phyloP scores from a whole-genome alignment of 2,113 vertebrate species.

The Bujurquina vittata region DNA sequence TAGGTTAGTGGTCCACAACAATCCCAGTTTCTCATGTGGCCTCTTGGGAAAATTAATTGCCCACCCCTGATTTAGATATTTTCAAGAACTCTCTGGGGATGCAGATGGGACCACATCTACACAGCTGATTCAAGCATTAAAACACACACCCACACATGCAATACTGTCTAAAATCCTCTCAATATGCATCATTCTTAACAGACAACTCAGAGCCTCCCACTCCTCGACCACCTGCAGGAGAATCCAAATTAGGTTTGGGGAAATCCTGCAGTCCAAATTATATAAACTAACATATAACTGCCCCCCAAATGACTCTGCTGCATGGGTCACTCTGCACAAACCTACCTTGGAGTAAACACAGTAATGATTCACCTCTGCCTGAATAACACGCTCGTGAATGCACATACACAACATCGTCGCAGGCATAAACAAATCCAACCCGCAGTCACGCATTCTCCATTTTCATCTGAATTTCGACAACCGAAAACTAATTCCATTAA shows the following conservation, averaged over 20 bases:
- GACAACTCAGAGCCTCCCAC: slow-evolving; percentile 4
- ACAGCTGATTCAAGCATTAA: slow-evolving; percentile 8
- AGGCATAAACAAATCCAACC: slow-evolving; percentile 20
- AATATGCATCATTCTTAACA: background rate
- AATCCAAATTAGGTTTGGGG: slow-evolving; percentile 7
- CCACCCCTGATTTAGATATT: background rate
- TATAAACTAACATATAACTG: slow-evolving; percentile 22
- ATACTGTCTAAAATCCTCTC: slow-evolving; percentile 9
- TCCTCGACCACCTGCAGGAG: slow-evolving; percentile 4
- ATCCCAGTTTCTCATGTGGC: background rate
- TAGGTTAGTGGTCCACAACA: background rate
- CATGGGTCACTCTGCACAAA: slow-evolving; percentile 21
- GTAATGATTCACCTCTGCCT: slow-evolving; percentile 49
- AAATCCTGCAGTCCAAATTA: slow-evolving; percentile 37
- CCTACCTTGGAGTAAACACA: slow-evolving; percentile 42
- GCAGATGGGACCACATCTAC: background rate
- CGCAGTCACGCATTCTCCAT: background rate
- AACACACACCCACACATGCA: slow-evolving; percentile 3
- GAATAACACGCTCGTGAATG: slow-evolving; percentile 2
- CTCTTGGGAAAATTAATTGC: background rate
- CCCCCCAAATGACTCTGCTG: background rate
- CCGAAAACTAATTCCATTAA: slow-evolving; percentile 41
- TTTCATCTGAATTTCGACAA: slow-evolving; percentile 27
- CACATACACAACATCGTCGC: background rate
- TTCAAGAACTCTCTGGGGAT: background rate